A percentile compares a stretch with the other conserved stretches of the same genome.
phyloP scores from a whole-genome alignment of 2,888 invertebrate species.

The Latrodectus elegans region DNA sequence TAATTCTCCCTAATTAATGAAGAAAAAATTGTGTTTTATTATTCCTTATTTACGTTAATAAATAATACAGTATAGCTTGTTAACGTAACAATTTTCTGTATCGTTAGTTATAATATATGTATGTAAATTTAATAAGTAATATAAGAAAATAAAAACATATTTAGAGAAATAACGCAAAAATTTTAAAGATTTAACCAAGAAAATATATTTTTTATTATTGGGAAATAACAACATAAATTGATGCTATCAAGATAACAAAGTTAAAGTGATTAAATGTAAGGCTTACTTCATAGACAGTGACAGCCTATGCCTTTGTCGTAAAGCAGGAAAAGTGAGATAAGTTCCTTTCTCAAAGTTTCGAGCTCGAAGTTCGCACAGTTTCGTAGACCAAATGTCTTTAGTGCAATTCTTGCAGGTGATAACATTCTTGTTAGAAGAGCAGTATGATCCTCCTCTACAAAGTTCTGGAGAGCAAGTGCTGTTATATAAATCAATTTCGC shows the following conservation, averaged over 20 bases:
- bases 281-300: constrained; percentile 76
- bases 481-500: constrained; percentile 83
- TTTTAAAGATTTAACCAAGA: too few relatives aligned
- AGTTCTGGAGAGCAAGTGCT: constrained; percentile 78
- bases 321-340: constrained; percentile 91
- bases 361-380: constrained; percentile 87
- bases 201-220: too few relatives aligned
- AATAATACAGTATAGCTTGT: too few relatives aligned
- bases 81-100: too few relatives aligned
- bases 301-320: constrained; percentile 88
- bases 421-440: constrained; percentile 80
- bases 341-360: constrained; percentile 87
- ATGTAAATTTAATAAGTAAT: too few relatives aligned
- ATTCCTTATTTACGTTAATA: too few relatives aligned
- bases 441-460: constrained; percentile 86
- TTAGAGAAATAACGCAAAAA: too few relatives aligned
- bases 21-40: too few relatives aligned
- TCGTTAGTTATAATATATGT: too few relatives aligned
- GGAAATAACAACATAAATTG: too few relatives aligned
- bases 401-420: constrained; percentile 88
- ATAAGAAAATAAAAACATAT: too few relatives aligned
- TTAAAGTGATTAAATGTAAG: neutral
- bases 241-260: neutral
- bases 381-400: constrained; percentile 81
- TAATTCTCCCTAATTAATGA: too few relatives aligned